Conservation (phyloP, 2,113 vertebrate species). For the Brachirus orientalis region DNA sequence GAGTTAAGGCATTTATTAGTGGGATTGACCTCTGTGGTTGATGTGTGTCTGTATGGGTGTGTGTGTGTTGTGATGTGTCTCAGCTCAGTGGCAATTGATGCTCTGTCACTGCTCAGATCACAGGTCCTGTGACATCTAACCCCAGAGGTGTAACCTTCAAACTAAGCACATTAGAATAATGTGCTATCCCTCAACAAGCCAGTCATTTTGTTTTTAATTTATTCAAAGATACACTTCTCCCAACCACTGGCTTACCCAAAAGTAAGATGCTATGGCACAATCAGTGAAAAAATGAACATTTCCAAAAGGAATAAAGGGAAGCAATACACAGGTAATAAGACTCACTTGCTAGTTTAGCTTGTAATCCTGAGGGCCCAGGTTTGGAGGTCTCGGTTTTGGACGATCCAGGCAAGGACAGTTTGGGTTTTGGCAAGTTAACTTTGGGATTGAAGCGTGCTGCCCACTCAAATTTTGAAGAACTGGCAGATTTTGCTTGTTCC, state of each 20-base stretch:
- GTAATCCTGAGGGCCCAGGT: slow-evolving; percentile 98
- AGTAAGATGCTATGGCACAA: neutral
- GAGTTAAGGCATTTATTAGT: neutral
- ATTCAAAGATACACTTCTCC: neutral
- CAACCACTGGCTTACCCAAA: no score
- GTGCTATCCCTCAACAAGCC: slow-evolving; percentile 11
- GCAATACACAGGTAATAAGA: slow-evolving; percentile 45
- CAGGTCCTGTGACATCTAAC: slow-evolving; percentile 52
- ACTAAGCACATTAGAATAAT: slow-evolving; percentile 15
- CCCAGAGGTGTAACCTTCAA: slow-evolving; percentile 26
- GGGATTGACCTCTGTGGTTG: neutral
- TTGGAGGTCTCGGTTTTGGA: slow-evolving; percentile 98
- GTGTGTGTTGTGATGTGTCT: slow-evolving; percentile 2
- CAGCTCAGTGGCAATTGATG: slow-evolving; percentile 28
- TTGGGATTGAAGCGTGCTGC: slow-evolving; percentile 97
- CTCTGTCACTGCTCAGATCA: slow-evolving; percentile 19
- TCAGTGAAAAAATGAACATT: neutral
- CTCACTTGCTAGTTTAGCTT: slow-evolving; percentile 99
- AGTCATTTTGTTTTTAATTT: neutral
- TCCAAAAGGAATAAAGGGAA: neutral
- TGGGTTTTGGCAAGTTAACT: slow-evolving; percentile 99
- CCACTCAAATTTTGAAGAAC: slow-evolving; percentile 99
- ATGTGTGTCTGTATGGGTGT: no score
- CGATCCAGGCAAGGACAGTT: slow-evolving; percentile 97
- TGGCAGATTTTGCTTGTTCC: slow-evolving; percentile 92